Evolutionary conservation across 2,888 invertebrate species (phyloP), one percentile per base, ranked within the genome.

Genomic region (Ischnura elegans): DNA sequence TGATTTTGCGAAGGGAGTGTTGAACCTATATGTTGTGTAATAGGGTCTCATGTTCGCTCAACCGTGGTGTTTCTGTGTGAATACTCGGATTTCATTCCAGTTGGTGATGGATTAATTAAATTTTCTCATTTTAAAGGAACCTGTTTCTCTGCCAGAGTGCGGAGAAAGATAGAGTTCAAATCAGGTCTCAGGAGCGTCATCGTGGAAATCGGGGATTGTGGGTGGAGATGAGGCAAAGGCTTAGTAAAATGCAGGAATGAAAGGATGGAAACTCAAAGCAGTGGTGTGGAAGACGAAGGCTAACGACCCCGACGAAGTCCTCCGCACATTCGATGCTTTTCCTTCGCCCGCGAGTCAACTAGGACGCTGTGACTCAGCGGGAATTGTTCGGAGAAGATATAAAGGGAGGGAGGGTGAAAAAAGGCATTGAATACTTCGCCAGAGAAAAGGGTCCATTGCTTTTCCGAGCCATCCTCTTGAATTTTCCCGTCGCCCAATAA

Each of bases 331-430:
- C 61, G 5, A 61, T 21, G 13, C 51, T 51, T n/a, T 51, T 51
- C 51, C 51, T 61, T 36, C 29, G 10, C 76, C n/a, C 76, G 29
- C 36, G 6, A 8, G 66, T 5, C 29, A 36, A 10, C 76, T 8
- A 5, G n/a, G n/a, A n/a, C n/a, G n/a, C n/a, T 13, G 76, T 76
- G 76, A 76, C 76, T 76, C 76, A 76, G 76, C 76, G 36, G 76
- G 13, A 36, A n/a, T n/a, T n/a, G n/a, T n/a, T n/a, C n/a, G n/a
- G n/a, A n/a, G n/a, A n/a, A n/a, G n/a, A n/a, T n/a, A n/a, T n/a
- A 36, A 29, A 76, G 36, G 36, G 10, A 0, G 76, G 10, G 36
- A 36, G 76, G 76, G n/a, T n/a, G n/a, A 36, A 76, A 36, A 76
- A 76, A 76, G 76, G 36, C 29, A 76, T 36, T 10, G 76, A 76